These are phyloP conservation scores for Metacarcinus magister DNA, from an alignment of 2,888 invertebrate species.

Conservation along the genomic window DNA sequence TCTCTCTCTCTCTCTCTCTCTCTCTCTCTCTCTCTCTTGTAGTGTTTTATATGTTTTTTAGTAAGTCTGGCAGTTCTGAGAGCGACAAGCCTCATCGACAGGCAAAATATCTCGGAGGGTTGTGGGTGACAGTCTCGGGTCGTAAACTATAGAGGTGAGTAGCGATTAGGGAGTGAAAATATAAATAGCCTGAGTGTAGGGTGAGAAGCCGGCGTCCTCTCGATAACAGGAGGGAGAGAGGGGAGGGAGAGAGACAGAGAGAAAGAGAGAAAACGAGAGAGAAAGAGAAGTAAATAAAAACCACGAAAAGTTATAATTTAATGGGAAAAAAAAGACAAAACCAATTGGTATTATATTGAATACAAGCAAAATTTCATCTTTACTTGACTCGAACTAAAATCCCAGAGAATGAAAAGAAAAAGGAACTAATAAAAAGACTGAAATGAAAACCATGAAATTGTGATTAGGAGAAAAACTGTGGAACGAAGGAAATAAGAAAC, in stretches of 20 bases:
- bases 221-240: not conserved
- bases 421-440: too few species aligned
- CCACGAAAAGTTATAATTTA: not conserved
- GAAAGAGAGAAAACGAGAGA: not conserved
- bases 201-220: conserved; percentile 41
- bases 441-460: not conserved
- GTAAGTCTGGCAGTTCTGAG: conserved; percentile 4
- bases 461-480: not conserved
- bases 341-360: not conserved
- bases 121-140: conserved; percentile 51
- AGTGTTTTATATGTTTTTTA: conserved; percentile 47
- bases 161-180: conserved; percentile 68
- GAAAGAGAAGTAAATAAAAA: not conserved
- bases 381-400: not conserved
- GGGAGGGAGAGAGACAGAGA: not conserved
- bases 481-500: conserved; percentile 6
- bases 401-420: not conserved
- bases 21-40: conserved; percentile 50
- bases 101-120: conserved; percentile 55
- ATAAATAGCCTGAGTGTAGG: conserved; percentile 60
- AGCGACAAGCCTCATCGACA: conserved; percentile 59
- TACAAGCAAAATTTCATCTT: too few species aligned
- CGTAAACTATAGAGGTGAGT: conserved; percentile 61
- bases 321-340: not conserved
- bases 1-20: conserved; percentile 51